A percentile compares a stretch with the other conserved stretches of the same genome.
Evolutionary conservation across 2,113 vertebrate species (phyloP).

Genomic region (sheep (Ovis aries)): ARS-UI_Ramb_v3.0 NC_056064.1:28949001-28949500

Average conservation of each 20-base stretch:
- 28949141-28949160: rapidly evolving
- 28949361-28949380: not conserved
- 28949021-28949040: not conserved
- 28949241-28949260: not conserved
- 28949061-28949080: not conserved
- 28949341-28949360: not conserved
- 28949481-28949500: not conserved
- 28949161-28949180: not conserved
- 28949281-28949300: not conserved
- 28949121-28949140: not conserved
- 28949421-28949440: not conserved
- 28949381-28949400: not conserved
- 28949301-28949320: too few species aligned
- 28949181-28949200: rapidly evolving
- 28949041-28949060: not conserved
- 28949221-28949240: not conserved
- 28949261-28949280: not conserved
- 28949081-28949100: not conserved
- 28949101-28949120: not conserved
- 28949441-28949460: not conserved
- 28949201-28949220: not conserved
- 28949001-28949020: not conserved
- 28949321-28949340: not conserved
- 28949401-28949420: not conserved
- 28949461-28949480: not conserved